Conservation (phyloP, 2,797 vertebrate species). For the Halcyon chelicuti region DNA sequence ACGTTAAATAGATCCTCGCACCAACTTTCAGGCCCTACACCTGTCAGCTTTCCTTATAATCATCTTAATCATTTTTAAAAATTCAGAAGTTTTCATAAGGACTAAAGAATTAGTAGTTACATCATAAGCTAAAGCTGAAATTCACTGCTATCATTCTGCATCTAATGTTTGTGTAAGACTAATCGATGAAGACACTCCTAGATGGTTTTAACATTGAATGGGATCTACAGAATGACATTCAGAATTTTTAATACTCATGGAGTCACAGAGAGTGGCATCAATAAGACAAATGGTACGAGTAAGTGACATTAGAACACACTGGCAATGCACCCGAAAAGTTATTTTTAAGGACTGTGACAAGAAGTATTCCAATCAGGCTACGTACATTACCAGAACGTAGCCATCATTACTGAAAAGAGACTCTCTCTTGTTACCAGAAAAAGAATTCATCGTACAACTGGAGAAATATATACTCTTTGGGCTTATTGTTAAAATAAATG, state of each 20-base stretch:
- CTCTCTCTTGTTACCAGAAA: constrained; percentile 9
- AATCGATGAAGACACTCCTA: constrained; percentile 17
- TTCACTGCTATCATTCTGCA: not conserved
- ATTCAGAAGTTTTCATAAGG: not conserved
- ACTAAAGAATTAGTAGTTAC: not conserved
- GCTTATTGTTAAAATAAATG: constrained; percentile 45
- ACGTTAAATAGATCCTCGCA: not conserved
- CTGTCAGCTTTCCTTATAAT: constrained; percentile 9
- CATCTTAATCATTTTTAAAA: not conserved
- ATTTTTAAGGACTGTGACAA: not conserved
- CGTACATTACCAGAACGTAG: constrained; percentile 6
- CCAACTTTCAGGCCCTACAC: not conserved
- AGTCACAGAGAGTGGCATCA: not conserved
- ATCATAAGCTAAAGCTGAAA: not conserved
- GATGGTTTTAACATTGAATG: constrained; percentile 9
- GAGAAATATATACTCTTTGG: constrained; percentile 18
- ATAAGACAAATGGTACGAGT: constrained; percentile 7
- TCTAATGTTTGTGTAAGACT: not conserved
- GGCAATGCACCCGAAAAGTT: constrained; percentile 1
- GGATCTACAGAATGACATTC: not conserved
- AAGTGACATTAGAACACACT: not conserved
- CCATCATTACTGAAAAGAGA: constrained; percentile 25
- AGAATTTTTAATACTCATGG: constrained; percentile 15
- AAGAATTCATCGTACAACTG: not conserved
- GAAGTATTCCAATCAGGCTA: constrained; percentile 26